phyloP scores from a whole-genome alignment of 2,888 invertebrate species.

The Bibio marci region DNA sequence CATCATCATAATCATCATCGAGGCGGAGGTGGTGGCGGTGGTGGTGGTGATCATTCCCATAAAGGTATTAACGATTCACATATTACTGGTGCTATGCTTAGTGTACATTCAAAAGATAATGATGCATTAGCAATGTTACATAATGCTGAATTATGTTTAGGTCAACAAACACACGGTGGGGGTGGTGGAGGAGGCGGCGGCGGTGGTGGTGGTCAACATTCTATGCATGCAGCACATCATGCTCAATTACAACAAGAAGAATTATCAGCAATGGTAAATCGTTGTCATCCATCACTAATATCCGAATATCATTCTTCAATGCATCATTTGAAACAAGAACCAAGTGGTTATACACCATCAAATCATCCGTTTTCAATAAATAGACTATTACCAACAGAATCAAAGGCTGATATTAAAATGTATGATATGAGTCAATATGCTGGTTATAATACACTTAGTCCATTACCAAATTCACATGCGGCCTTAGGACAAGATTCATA shows the following conservation, averaged over 20 bases:
- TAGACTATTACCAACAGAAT: slow-evolving; percentile 72
- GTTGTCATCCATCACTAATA: slow-evolving; percentile 43
- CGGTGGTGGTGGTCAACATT: slow-evolving; percentile 8
- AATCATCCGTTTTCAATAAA: slow-evolving; percentile 92
- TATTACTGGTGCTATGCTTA: slow-evolving; percentile 13
- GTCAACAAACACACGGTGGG: slow-evolving; percentile 34
- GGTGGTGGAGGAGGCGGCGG: slow-evolving; percentile 28
- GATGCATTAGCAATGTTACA: slow-evolving; percentile 60
- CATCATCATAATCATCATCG: slow-evolving; percentile 33
- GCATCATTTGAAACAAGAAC: slow-evolving; percentile 63
- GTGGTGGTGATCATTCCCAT: not conserved
- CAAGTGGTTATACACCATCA: slow-evolving; percentile 59
- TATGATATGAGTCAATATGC: slow-evolving; percentile 62
- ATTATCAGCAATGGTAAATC: slow-evolving; percentile 45
- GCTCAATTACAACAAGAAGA: slow-evolving; percentile 39
- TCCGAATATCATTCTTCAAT: slow-evolving; percentile 40
- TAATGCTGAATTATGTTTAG: slow-evolving; percentile 40
- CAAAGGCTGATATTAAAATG: slow-evolving; percentile 83
- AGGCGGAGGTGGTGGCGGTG: slow-evolving; percentile 21
- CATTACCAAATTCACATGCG: slow-evolving; percentile 42
- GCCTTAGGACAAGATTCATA: slow-evolving; percentile 56
- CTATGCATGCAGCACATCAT: slow-evolving; percentile 28
- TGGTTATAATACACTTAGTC: slow-evolving; percentile 43
- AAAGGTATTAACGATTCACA: slow-evolving; percentile 9
- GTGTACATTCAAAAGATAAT: slow-evolving; percentile 33